Conservation (phyloP, 2,113 vertebrate species). For the Semicossyphus pulcher region DNA sequence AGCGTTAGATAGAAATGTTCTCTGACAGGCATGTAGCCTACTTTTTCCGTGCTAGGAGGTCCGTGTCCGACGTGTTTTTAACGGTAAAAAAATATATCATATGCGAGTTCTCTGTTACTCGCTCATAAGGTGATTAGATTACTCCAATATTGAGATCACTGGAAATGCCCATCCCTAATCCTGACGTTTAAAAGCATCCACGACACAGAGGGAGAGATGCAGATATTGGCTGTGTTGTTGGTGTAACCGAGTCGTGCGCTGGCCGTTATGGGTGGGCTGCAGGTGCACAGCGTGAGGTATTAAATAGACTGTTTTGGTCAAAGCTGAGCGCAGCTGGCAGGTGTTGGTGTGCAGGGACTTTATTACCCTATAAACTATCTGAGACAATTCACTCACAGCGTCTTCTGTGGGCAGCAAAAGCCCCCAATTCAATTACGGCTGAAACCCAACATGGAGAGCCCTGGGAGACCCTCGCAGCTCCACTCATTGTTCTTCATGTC, state of each 20-base stretch:
- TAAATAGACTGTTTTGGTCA: conserved; percentile 69
- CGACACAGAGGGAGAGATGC: conserved; percentile 5
- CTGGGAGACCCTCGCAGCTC: conserved; percentile 36
- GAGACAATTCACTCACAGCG: conserved; percentile 64
- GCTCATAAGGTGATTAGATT: too few species aligned
- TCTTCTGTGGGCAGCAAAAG: conserved; percentile 65
- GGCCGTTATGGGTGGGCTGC: conserved; percentile 65
- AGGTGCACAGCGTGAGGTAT: conserved; percentile 67
- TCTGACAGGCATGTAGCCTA: too few species aligned
- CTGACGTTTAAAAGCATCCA: conserved; percentile 48
- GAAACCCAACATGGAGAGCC: conserved; percentile 53
- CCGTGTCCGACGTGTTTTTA: too few species aligned
- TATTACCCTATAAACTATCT: conserved; percentile 77
- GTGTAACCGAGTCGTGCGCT: conserved; percentile 16
- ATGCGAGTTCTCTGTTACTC: too few species aligned
- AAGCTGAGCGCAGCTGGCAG: conserved; percentile 78
- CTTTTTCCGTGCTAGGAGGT: too few species aligned
- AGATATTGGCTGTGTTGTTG: conserved; percentile 22
- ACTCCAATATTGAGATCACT: too few species aligned
- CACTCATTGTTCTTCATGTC: conserved; percentile 65
- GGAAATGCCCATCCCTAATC: too few species aligned
- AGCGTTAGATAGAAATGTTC: too few species aligned
- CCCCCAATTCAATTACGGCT: conserved; percentile 73
- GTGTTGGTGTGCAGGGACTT: conserved; percentile 71
- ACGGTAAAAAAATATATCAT: too few species aligned